Percentiles rank a stretch among this genome's conserved stretches.
Evolutionary conservation across 2,888 invertebrate species (phyloP).

Genomic region (Microctonus brassicae): DNA sequence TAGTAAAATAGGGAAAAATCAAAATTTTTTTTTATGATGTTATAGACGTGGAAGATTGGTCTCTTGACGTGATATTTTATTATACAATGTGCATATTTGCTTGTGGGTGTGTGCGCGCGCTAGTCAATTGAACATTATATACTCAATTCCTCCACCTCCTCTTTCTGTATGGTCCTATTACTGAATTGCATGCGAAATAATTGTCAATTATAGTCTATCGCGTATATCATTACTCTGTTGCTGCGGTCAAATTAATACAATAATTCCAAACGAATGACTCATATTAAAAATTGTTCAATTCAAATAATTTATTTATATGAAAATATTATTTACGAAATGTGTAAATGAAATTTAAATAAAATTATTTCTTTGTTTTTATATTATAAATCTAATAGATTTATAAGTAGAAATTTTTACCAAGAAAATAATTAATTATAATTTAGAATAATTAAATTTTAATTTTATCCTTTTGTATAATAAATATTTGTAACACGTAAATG

Average conservation of each 20-base stretch:
- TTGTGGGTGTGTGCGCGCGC: conserved; percentile 39
- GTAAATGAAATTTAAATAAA: too few relatives aligned
- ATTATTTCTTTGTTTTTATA: background rate
- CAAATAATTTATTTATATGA: background rate
- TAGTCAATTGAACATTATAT: conserved; percentile 42
- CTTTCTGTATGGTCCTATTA: conserved; percentile 19
- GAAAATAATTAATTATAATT: too few relatives aligned
- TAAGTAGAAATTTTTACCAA: too few relatives aligned
- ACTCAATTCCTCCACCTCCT: conserved; percentile 3
- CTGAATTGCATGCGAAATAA: conserved; percentile 44
- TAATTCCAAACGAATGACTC: background rate
- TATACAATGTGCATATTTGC: conserved; percentile 1
- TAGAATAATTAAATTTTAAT: too few relatives aligned
- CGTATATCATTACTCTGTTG: background rate
- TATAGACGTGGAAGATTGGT: conserved; percentile 24
- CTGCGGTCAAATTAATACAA: background rate
- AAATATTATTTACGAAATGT: background rate
- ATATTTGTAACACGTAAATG: background rate
- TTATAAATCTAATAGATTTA: too few relatives aligned
- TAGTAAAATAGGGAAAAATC: too few relatives aligned
- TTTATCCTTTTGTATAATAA: too few relatives aligned
- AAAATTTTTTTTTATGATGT: too few relatives aligned
- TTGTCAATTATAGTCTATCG: conserved; percentile 41
- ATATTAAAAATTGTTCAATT: background rate
- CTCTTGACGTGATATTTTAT: conserved; percentile 29